Base-by-base conservation (phyloP, 2,888 invertebrate genomes). In the Panopea generosa region DNA sequence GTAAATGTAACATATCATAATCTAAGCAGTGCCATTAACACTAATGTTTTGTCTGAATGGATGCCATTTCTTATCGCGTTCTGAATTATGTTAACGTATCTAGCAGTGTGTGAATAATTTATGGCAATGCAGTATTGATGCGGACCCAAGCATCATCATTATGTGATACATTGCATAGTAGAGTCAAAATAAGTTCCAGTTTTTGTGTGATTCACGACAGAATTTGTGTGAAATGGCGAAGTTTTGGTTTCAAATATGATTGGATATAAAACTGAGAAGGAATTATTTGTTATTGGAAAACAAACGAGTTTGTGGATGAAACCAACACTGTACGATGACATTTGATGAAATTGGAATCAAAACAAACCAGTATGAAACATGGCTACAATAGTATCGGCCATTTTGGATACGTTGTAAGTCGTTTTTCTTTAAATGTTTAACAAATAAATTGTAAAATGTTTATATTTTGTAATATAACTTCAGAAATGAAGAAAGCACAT, bases 341-440 rank as follows among this genome's bases (percentile, higher is more conserved):
- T 50, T 22, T n/a, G 20, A 20, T 50, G 20, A 24, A 22, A 50
- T 20, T 20, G 20, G 24, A 20, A 22, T 20, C 50, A 50, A 50
- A 50, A 50, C 24, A 50, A n/a, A 50, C 20, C 43, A 63, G 29
- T 60, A 70, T 61, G 65, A 72, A 85, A 69, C 63, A 88, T 88
- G 87, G 89, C 90, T 75, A 87, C 89, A 56, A 72, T 89, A 56
- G 87, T 88, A 68, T 87, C 90, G 73, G 89, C 90, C 88, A 89
- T 90, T 84, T 88, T 90, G 88, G 88, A 89, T 82, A 86, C 84
- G 40, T 65, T 89, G 87, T 87, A 86, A 88, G 89, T 89, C 55
- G 33, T 18, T 33, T 47, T 49, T 69, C 18, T 45, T 45, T 6
- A 45, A 45, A 45, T 9, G 33, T 33, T 7, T 33, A 7, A 7